Evolutionary conservation across 2,797 vertebrate genomes (phyloP), one percentile per base, ranked within the genome.

Genomic region (Tangara arthus): DNA sequence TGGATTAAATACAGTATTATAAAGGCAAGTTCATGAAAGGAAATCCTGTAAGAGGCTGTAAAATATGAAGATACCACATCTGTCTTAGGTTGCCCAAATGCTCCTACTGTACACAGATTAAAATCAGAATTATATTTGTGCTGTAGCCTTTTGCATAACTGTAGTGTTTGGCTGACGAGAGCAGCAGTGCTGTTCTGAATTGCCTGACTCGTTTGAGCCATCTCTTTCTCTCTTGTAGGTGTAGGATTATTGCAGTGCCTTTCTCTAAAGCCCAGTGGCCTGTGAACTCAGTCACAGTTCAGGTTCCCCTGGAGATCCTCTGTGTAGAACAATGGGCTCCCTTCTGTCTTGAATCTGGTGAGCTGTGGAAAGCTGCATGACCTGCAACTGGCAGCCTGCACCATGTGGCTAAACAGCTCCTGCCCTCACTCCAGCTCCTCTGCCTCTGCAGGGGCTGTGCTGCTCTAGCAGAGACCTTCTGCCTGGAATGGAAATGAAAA

Each of bases 321-420:
- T 57, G 3, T 34, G 6, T 1, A 46, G 30, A 49, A 32, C 27
- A 49, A 2, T 14, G 2, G 6, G 6, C 17, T 55, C 5, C 7
- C 53, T 64, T 42, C 34, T 72, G 21, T 27, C 49, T 60, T 61
- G 10, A 19, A 8, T 30, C 11, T 53, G 14, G 4, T 30, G n/a
- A 64, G 26, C 34, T 50, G 2, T 34, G 35, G 30, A 47, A 79
- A 75, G 42, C 59, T 72, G 64, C 26, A 8, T 46, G 44, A 27
- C 23, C 55, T 47, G 52, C 30, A 3, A 17, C 27, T 66, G 53
- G 35, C 56, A 47, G 44, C 46, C 55, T 55, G 42, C 13, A 8
- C 35, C 23, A 1, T 9, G 41, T 9, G 28, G 14, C 32, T 65
- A 5, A 84, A 35, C 8, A 65, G 42, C 47, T 89, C 27, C 56